Evolutionary conservation across 2,797 vertebrate genomes (phyloP).

Genomic region (Sorex maritimensis): DNA sequence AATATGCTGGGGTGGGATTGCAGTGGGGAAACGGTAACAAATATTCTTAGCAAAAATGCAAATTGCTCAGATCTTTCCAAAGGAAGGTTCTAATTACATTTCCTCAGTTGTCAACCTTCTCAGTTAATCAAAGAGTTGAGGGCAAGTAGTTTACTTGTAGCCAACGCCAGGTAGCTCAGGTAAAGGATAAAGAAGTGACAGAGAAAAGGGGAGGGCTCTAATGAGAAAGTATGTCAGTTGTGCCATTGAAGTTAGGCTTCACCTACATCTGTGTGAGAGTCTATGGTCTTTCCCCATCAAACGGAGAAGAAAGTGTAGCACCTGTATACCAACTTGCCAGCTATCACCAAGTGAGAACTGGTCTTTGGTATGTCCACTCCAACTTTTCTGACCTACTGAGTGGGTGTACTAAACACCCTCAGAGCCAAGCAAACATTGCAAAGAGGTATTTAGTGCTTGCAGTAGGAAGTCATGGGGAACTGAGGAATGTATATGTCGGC

Average conservation of each 20-base stretch:
- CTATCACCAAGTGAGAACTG: background rate
- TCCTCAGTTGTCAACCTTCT: background rate
- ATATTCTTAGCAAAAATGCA: background rate
- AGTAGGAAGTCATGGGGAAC: background rate
- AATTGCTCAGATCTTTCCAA: background rate
- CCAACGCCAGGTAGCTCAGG: background rate
- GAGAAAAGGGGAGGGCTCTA: background rate
- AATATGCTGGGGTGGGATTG: background rate
- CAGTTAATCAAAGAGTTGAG: constrained; percentile 30
- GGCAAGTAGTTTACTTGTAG: constrained; percentile 25
- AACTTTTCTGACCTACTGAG: background rate
- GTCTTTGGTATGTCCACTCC: background rate
- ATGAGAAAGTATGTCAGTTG: background rate
- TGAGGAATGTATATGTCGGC: background rate
- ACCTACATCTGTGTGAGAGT: background rate
- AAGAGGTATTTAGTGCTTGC: background rate
- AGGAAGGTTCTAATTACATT: background rate
- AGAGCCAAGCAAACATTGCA: background rate
- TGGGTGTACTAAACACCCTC: background rate
- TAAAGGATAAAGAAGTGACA: background rate
- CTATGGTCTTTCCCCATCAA: background rate
- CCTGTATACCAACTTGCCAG: background rate
- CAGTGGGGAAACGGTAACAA: background rate
- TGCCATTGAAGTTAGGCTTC: background rate
- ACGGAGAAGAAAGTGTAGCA: background rate